Base-by-base conservation (phyloP, 2,797 vertebrate genomes). In the Neomorphus geoffroyi region DNA sequence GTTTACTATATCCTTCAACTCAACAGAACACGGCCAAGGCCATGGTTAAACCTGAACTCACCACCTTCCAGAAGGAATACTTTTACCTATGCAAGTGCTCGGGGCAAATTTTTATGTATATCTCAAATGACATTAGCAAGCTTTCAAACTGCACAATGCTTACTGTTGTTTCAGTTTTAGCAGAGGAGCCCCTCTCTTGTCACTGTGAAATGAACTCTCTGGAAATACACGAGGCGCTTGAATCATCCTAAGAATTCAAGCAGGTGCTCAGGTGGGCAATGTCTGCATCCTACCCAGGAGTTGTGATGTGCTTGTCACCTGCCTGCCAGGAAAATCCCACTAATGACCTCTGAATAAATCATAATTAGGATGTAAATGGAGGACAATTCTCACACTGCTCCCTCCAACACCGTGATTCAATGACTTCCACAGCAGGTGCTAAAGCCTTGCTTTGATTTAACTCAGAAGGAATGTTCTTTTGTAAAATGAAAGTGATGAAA, bases 401-500 rank as follows among this genome's bases (percentile, higher is more conserved):
- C 43, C 30, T 84, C 35, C 37, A 72, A 51, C 18, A 10, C 39
- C 16, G 71, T 23, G 51, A 90, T 80, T 94, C 80, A 90, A 13
- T 87, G 92, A 85, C 71, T 51, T 11, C 56, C 78, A 92, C 82
- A 94, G 90, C 86, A 89, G 78, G 71, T 39, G 32, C 83, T 90
- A 89, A 93, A 78, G 27, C 8, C 21, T 16, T 73, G 60, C 67
- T 90, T 91, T 86, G 51, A 95, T 90, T 88, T 80, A 82, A 53
- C 33, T 89, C 71, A 60, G 93, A 32, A 70, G 60, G 71, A 93
- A 93, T 84, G 90, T 37, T 90, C 61, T 88, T 90, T 85, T 95
- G 37, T 45, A 84, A 73, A 80, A 70, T 48, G 30, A 15, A 94
- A 86, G 48, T 6, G 33, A 80, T 37, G 43, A 88, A 92, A 87